Evolutionary conservation across 2,797 vertebrate species (phyloP), one percentile per base, ranked within the genome.

Genomic region (Perodicticus potto): DNA sequence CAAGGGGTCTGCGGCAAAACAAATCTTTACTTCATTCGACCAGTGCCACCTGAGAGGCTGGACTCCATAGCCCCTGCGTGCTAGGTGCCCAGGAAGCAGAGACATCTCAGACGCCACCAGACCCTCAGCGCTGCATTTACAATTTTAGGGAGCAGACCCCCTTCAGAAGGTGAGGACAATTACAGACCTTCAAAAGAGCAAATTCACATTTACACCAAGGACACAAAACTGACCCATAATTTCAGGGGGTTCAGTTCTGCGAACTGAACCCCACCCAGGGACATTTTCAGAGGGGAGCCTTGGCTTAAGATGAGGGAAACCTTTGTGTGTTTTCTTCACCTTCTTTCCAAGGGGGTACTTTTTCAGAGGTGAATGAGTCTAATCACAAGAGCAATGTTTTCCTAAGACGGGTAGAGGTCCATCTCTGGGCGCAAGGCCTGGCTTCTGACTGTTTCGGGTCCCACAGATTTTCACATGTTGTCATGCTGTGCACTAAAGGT

Each of bases 21-120:
- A 20, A 76, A 7, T 49, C 65, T 86, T 81, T 10, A 43, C 29
- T 34, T 73, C 45, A 53, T 27, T 59, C 45, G 12, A 32, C 19
- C 45, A 10, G 53, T 20, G 2, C 49, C 72, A 81, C 40, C 63
- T 32, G 53, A 55, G 57, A 86, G 13, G 76, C 40, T 55, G 65
- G 65, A n/a, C 17, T n/a, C 16, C 32, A 20, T 7, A n/a, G 17
- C 19, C 32, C 65, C 17, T 20, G 65, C 32, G 9, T n/a, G 4
- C 65, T 2, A n/a, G 65, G 65, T 34, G 65, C 65, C n/a, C 16
- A 1, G 65, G 63, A 9, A 1, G 65, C 22, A 25, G 65, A 82
- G 73, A 59, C 5, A 67, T 32, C n/a, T 0, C 5, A 10, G 9
- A 34, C 0, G 2, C 2, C 11, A 22, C 23, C 29, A 17, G 61